Base-by-base conservation (phyloP, 2,888 invertebrate genomes). In the Ctenicera cuprea region DNA sequence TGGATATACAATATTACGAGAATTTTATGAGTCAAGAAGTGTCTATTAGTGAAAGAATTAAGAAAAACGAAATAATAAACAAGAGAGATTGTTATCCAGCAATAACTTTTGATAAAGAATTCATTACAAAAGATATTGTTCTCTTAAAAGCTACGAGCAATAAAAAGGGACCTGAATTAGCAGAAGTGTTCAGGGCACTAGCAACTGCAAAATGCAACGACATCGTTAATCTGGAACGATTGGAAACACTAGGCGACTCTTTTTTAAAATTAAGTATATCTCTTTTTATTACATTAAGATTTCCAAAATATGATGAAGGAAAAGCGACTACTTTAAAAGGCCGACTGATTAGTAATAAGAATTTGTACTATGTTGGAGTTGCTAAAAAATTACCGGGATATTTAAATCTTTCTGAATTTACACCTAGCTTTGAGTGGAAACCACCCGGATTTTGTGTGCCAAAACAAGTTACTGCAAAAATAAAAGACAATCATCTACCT, bases 211-310 rank as follows among this genome's bases (percentile, higher is more conserved):
- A 91, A 72, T 91, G 94, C 0, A 89, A 92, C 75, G 97, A 97
- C 82, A 90, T 90, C 4, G 92, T 96, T 77, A 91, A 95, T 83
- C 86, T 95, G 79, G 97, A 98, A 84, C 88, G 96, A 0, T 87
- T 94, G 12, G 97, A 97, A 86, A 95, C 95, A 0, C 89, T 98
- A 3, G 98, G 97, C 0, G 97, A 98, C 85, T 94, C 96, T 0
- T 95, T 94, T 85, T 88, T 98, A 7, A 97, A 98, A 87, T 94
- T 93, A 80, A 91, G 93, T 0, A 89, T 91, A 0, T 93, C 94
- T 0, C 86, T 95, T 2, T 95, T 91, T 84, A 87, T 97, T 18
- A 94, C 90, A 83, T 90, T 92, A 78, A 88, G 89, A 70, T 95
- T 92, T 84, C 91, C 93, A 0, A 85, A 86, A 0, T 90, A 90